Conservation (phyloP, 1,140 invertebrate genomes). For the Thaumetopoea pityocampa region DNA sequence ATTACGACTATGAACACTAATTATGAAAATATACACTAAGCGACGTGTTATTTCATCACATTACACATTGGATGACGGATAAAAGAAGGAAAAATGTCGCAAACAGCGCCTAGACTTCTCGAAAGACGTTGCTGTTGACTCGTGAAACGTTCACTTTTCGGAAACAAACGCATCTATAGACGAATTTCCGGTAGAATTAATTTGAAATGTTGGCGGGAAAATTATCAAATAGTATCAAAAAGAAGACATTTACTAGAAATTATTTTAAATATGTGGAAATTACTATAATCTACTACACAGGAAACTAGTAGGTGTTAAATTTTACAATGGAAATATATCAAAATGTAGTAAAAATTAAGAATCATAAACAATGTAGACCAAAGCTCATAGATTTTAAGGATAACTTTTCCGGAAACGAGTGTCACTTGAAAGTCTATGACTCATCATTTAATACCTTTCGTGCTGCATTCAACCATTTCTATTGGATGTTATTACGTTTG, state of each 20-base stretch:
- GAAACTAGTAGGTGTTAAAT: background rate
- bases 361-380: conserved; percentile 30
- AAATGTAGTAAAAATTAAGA: conserved; percentile 1
- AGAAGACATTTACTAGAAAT: background rate
- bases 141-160: conserved; percentile 75
- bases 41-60: conserved; percentile 76
- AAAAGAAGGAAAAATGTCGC: conserved; percentile 75
- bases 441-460: conserved; percentile 53
- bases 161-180: conserved; percentile 76
- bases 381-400: conserved; percentile 24
- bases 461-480: too few relatives aligned
- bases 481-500: conserved; percentile 30
- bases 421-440: conserved; percentile 67
- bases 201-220: conserved; percentile 66
- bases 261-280: too few relatives aligned
- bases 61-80: conserved; percentile 74
- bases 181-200: conserved; percentile 69
- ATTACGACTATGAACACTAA: conserved; percentile 76
- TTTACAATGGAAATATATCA: background rate
- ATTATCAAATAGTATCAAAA: conserved; percentile 7
- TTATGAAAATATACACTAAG: conserved; percentile 63
- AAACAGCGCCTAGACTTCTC: conserved; percentile 74
- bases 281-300: background rate
- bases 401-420: conserved; percentile 69
- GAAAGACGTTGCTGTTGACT: conserved; percentile 77